phyloP scores from a whole-genome alignment of 1,140 invertebrate species.

The Drosophila kepulauana region DNA sequence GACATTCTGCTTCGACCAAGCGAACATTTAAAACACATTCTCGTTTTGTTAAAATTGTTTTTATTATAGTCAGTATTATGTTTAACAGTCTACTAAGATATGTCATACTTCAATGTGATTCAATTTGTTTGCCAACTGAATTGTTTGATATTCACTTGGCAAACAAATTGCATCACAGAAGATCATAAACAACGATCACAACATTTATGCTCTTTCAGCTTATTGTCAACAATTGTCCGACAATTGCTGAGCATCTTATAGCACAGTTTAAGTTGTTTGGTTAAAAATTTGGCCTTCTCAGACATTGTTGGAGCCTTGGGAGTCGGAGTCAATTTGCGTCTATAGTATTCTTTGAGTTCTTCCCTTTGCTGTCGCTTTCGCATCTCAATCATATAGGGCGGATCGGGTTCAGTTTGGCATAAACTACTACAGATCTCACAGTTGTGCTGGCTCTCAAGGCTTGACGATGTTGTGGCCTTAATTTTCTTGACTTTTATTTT shows the following conservation, averaged over 20 bases:
- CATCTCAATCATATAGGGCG: constrained; percentile 40
- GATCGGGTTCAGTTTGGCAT: constrained; percentile 13
- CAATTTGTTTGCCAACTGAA: constrained; percentile 12
- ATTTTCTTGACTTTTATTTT: background rate
- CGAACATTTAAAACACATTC: background rate
- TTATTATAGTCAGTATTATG: background rate
- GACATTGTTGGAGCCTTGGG: too few species aligned
- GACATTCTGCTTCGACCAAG: constrained; percentile 1
- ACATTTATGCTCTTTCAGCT: background rate
- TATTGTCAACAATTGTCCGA: constrained; percentile 12
- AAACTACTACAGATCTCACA: constrained; percentile 29
- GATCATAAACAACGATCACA: constrained; percentile 1
- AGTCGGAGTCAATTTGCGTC: background rate
- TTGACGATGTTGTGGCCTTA: background rate
- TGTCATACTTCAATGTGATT: constrained; percentile 11
- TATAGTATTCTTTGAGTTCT: constrained; percentile 32
- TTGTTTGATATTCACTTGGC: too few species aligned
- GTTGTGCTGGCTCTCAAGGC: too few species aligned
- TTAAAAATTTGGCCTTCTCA: background rate
- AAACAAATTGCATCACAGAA: constrained; percentile 21
- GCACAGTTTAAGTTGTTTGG: background rate
- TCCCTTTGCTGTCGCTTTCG: constrained; percentile 1
- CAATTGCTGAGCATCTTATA: constrained; percentile 29
- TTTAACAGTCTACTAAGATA: constrained; percentile 9
- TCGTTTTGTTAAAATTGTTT: constrained; percentile 1